phyloP scores from a whole-genome alignment of 1,140 invertebrate species.

The Leptinotarsa lineolata region DNA sequence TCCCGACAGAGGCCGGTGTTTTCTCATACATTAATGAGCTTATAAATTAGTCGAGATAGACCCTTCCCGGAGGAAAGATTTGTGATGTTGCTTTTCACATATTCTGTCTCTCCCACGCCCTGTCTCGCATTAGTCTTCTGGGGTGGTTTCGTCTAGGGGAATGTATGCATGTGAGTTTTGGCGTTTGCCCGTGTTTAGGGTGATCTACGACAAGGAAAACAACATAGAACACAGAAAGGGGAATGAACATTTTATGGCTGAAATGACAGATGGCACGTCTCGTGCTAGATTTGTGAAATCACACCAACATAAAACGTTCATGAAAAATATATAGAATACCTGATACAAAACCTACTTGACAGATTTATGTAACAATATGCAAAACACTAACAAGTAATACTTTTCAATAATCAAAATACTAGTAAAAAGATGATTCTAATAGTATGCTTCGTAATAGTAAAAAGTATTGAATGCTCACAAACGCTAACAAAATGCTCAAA shows the following conservation, averaged over 20 bases:
- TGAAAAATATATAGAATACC: no score
- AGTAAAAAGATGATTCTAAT: no score
- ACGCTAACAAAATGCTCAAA: no score
- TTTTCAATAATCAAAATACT: no score
- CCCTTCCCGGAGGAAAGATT: not conserved
- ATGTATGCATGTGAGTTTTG: not conserved
- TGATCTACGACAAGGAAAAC: not conserved
- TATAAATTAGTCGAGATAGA: not conserved
- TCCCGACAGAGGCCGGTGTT: not conserved
- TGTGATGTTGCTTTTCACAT: conserved; percentile 6
- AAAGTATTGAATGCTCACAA: no score
- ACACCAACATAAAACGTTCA: no score
- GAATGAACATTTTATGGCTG: not conserved
- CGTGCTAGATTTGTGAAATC: no score
- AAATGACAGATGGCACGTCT: no score
- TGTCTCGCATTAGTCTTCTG: not conserved
- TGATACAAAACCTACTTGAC: no score
- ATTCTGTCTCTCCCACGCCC: not conserved
- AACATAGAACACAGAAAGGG: not conserved
- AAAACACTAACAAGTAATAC: no score
- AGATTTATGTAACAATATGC: no score
- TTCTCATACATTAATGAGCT: not conserved
- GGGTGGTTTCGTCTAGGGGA: not conserved
- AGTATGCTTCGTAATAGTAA: no score
- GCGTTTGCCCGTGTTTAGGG: not conserved